These are phyloP conservation scores for Hyles euphorbiae DNA, from an alignment of 1,140 invertebrate genomes.

Conservation along the genomic window DNA sequence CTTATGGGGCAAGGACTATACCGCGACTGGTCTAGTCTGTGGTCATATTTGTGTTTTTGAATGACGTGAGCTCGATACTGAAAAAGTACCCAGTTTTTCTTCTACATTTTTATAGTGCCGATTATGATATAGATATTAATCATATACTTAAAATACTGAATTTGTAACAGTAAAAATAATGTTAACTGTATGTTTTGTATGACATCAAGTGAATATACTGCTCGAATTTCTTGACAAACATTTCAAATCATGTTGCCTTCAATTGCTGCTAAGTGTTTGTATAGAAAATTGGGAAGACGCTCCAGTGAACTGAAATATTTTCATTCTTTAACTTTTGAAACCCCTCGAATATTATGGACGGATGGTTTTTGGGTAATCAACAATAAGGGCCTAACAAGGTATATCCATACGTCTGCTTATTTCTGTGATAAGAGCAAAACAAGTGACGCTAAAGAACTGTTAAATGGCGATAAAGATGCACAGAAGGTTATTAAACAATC, in stretches of 20 bases:
- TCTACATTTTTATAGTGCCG: too few species aligned
- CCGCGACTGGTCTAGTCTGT: too few species aligned
- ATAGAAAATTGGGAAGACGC: conserved; percentile 50
- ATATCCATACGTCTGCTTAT: conserved; percentile 41
- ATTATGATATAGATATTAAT: too few species aligned
- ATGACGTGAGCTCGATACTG: too few species aligned
- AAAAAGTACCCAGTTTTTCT: too few species aligned
- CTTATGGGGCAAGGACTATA: too few species aligned
- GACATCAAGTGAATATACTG: too few species aligned
- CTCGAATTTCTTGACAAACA: background rate
- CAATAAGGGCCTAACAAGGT: conserved; percentile 25
- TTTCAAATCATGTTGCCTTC: conserved; percentile 45
- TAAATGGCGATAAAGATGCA: conserved; percentile 18
- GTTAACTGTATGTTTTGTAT: too few species aligned
- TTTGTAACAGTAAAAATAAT: background rate
- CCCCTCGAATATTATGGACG: conserved; percentile 23
- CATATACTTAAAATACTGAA: too few species aligned
- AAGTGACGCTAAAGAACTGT: conserved; percentile 27
- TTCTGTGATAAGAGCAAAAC: conserved; percentile 43
- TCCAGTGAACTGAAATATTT: conserved; percentile 38
- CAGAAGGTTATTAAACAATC: conserved; percentile 40
- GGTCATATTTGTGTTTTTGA: too few species aligned
- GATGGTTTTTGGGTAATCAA: conserved; percentile 5
- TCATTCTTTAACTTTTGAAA: conserved; percentile 28
- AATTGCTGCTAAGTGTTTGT: conserved; percentile 44